Percentiles rank a stretch among this genome's conserved stretches.
These are phyloP conservation scores for Pyralis farinalis DNA, from an alignment of 2,888 invertebrate species.

Conservation along the genomic window DNA sequence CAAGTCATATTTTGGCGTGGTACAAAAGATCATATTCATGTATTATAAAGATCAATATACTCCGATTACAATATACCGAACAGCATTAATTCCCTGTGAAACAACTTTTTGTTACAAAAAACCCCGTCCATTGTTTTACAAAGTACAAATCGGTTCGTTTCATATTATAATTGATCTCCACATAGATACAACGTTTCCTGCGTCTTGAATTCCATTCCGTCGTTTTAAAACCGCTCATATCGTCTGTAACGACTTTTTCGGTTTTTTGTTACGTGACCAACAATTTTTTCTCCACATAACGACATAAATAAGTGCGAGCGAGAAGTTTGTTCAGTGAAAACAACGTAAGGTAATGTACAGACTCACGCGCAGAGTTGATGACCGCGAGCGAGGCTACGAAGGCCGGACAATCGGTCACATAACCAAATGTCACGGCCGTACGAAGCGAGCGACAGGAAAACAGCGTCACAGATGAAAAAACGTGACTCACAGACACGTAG, in stretches of 20 bases:
- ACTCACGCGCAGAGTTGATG: slow-evolving; percentile 68
- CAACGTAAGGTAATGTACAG: slow-evolving; percentile 43
- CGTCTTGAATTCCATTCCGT: slow-evolving; percentile 35
- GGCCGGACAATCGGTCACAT: slow-evolving; percentile 78
- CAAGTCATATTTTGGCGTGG: slow-evolving; percentile 8
- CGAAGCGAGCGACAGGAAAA: slow-evolving; percentile 57
- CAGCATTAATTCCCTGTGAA: slow-evolving; percentile 11
- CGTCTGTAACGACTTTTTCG: slow-evolving; percentile 34
- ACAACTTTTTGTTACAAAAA: slow-evolving; percentile 21
- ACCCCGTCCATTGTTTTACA: slow-evolving; percentile 34
- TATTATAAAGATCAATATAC: too few species aligned
- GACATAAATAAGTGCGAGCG: slow-evolving; percentile 18
- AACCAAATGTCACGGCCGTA: slow-evolving; percentile 76
- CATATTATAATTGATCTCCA: slow-evolving; percentile 32
- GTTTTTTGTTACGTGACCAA: slow-evolving; percentile 9
- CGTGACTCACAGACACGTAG: slow-evolving; percentile 53
- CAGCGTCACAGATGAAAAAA: slow-evolving; percentile 72
- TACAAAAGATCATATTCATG: slow-evolving; percentile 20
- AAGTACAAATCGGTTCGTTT: slow-evolving; percentile 31
- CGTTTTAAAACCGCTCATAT: slow-evolving; percentile 21
- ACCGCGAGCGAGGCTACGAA: slow-evolving; percentile 59
- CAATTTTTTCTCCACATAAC: slow-evolving; percentile 3
- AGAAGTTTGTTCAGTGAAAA: slow-evolving; percentile 4
- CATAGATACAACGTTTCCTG: slow-evolving; percentile 28
- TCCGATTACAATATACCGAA: not conserved